Evolutionary conservation across 2,888 invertebrate genomes (phyloP), one percentile per base, ranked within the genome.

Genomic region (Drymonia ruficornis): DNA sequence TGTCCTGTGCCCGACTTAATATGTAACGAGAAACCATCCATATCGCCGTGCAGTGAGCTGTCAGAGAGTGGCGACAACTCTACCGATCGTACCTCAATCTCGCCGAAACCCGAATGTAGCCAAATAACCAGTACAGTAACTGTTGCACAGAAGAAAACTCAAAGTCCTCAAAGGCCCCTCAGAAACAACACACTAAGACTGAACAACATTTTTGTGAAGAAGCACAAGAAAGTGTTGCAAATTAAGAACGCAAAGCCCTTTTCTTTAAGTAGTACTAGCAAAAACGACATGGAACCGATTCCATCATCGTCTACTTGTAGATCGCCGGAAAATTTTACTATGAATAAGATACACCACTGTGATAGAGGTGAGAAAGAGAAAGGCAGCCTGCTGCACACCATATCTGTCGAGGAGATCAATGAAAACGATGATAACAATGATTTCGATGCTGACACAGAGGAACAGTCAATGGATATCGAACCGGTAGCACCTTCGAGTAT

Each of bases 1-100:
- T 90, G 87, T 67, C 87, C 89, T 28, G 86, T 93, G 43, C 93
- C 92, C 50, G 93, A 93, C 70, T 79, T 93, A 61, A 93, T 91
- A 60, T 93, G 93, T 69, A 93, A 93, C 70, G 93, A 93, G 69
- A 93, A 93, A 60, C 90, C 92, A 45, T 91, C 92, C 34, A 89
- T 92, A 72, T 93, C 93, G 28, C 92, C 93, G 3, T 91, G 91
- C 70, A 92, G 93, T 73, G 93, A 93, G 66, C 70, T 93, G 52
- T 91, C 91, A 2, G 93, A 92, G 68, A 81, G 80, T 61, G 87
- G 89, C 5, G 91, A 91, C n/a, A 90, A 87, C 66, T 88, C 88
- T 8, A 84, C 75, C 23, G 91, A 91, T 58, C 81, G 63, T 52
- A 68, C 76, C 28, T 70, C 78, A 53, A 64, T 82, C 19, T 81